These are phyloP conservation scores for Tortricodes alternella DNA, from an alignment of 2,888 invertebrate species.

Conservation along the genomic window DNA sequence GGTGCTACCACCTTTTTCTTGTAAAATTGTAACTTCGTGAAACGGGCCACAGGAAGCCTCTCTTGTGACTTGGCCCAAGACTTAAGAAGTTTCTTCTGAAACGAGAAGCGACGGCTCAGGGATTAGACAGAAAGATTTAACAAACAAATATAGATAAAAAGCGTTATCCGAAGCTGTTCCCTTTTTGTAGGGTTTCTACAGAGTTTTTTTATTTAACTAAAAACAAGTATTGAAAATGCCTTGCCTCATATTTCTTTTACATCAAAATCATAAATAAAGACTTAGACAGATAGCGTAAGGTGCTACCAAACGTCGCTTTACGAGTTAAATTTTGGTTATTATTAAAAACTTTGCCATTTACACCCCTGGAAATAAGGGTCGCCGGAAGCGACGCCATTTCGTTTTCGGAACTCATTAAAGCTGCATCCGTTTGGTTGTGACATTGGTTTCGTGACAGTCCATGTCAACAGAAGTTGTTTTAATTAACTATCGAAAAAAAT, in stretches of 20 bases:
- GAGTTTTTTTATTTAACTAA: neutral
- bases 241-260: too few species aligned
- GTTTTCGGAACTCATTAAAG: slow-evolving; percentile 18
- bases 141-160: slow-evolving; percentile 60
- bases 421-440: slow-evolving; percentile 24
- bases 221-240: neutral
- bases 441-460: neutral
- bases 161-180: slow-evolving; percentile 52
- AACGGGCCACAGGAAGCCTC: neutral
- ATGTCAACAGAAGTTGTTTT: neutral
- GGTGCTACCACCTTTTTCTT: neutral
- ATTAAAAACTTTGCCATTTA: neutral
- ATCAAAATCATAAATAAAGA: too few species aligned
- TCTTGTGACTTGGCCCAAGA: slow-evolving; percentile 25
- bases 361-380: slow-evolving; percentile 6
- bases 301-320: too few species aligned
- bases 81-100: slow-evolving; percentile 45
- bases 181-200: slow-evolving; percentile 29
- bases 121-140: slow-evolving; percentile 55
- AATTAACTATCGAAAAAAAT: too few species aligned
- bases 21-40: neutral
- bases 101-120: slow-evolving; percentile 60
- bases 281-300: too few species aligned
- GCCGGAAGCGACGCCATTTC: slow-evolving; percentile 24
- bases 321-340: neutral